These are phyloP conservation scores for Drosophila atripex DNA, from an alignment of 2,888 invertebrate species.

Conservation along the genomic window DNA sequence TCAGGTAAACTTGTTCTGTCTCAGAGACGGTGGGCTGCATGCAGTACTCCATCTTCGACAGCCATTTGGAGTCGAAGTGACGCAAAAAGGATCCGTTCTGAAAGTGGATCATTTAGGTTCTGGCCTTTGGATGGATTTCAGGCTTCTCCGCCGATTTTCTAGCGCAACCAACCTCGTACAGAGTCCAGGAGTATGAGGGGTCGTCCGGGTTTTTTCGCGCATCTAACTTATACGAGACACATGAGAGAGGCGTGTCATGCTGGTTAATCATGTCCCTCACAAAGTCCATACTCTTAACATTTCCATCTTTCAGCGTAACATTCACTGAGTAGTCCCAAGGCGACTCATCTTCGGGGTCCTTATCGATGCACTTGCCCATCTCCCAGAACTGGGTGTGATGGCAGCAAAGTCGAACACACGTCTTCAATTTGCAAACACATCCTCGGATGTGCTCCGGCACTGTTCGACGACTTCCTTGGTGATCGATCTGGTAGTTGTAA, in stretches of 20 bases:
- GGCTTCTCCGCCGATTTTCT: too few relatives aligned
- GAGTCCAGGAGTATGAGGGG: constrained; percentile 28
- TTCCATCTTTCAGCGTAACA: constrained; percentile 30
- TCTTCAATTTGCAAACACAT: constrained; percentile 68
- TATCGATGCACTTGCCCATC: background rate
- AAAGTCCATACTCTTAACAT: constrained; percentile 6
- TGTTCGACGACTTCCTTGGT: background rate
- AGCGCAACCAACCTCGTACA: constrained; percentile 31
- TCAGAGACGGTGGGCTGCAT: constrained; percentile 16
- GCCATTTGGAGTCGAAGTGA: constrained; percentile 4
- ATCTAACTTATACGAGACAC: background rate
- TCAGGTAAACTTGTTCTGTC: background rate
- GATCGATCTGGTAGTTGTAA: constrained; percentile 44
- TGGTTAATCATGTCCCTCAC: constrained; percentile 26
- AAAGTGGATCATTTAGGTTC: background rate
- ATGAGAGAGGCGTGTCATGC: constrained; percentile 40
- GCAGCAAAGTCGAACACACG: constrained; percentile 78
- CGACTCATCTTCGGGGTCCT: background rate
- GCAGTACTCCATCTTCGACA: constrained; percentile 46
- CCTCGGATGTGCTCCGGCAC: constrained; percentile 57
- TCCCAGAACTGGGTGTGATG: background rate
- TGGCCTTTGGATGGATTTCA: background rate
- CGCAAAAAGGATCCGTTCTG: constrained; percentile 34
- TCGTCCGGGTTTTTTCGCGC: background rate
- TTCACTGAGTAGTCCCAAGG: constrained; percentile 24